Evolutionary conservation across 2,888 invertebrate species (phyloP).

Genomic region (Drosophila mettleri): DNA sequence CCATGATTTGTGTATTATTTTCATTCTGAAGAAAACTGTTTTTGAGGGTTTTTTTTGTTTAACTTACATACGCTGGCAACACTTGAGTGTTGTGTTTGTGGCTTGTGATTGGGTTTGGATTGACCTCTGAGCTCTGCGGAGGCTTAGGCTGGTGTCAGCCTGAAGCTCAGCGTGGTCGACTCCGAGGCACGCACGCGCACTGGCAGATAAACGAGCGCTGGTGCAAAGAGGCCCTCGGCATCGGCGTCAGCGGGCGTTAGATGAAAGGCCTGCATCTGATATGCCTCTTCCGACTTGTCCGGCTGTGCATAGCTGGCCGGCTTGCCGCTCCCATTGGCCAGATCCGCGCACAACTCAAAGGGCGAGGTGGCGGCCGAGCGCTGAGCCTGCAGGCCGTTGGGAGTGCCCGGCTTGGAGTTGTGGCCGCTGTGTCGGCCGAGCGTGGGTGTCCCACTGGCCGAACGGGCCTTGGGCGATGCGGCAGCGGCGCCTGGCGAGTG

Average conservation of each 20-base stretch:
- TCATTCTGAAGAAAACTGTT: conserved; percentile 51
- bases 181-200: conserved; percentile 94
- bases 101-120: conserved; percentile 6
- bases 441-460: conserved; percentile 28
- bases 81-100: conserved; percentile 40
- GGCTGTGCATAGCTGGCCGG: conserved; percentile 89
- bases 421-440: conserved; percentile 33
- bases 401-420: conserved; percentile 56
- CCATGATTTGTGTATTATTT: conserved; percentile 31
- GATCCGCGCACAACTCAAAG: conserved; percentile 74
- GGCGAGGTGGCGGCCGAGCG: conserved; percentile 72
- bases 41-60: conserved; percentile 25
- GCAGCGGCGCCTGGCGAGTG: conserved; percentile 1
- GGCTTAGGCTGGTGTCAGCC: conserved; percentile 96
- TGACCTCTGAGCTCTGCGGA: neutral
- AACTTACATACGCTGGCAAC: conserved; percentile 75
- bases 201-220: conserved; percentile 97
- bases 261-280: conserved; percentile 96
- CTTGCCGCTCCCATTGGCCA: conserved; percentile 83
- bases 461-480: conserved; percentile 49
- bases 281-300: conserved; percentile 67
- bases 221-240: conserved; percentile 89
- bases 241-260: conserved; percentile 85
- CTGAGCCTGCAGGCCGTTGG: conserved; percentile 65
- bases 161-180: conserved; percentile 95